Percentiles rank a stretch among this genome's conserved stretches.
Conservation (phyloP, 1,140 invertebrate species). For the Macrotrachela quadricornifera region DNA sequence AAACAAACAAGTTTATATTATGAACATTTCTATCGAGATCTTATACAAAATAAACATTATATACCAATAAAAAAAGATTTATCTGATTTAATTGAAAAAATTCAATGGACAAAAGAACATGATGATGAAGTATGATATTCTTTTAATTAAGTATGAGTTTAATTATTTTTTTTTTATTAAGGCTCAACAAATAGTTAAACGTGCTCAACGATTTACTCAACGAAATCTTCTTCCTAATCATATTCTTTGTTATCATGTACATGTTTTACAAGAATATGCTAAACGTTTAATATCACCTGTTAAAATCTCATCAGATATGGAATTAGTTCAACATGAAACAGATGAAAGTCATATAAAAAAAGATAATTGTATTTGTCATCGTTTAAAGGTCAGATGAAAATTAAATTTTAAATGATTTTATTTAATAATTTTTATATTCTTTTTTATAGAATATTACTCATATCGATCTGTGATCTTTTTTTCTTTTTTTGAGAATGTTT, state of each 20-base stretch:
- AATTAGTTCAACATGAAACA: no score
- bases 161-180: slow-evolving; percentile 13
- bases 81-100: slow-evolving; percentile 51
- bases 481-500: no score
- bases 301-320: background rate
- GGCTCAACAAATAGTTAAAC: slow-evolving; percentile 45
- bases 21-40: slow-evolving; percentile 68
- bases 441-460: background rate
- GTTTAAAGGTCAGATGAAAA: no score
- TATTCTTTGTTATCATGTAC: slow-evolving; percentile 68
- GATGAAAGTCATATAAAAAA: background rate
- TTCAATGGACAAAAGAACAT: slow-evolving; percentile 55
- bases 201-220: slow-evolving; percentile 49
- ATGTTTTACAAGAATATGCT: slow-evolving; percentile 40
- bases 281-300: background rate
- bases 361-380: background rate
- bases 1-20: slow-evolving; percentile 81
- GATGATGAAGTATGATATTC: slow-evolving; percentile 38
- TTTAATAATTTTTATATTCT: background rate
- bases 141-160: background rate
- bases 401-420: background rate
- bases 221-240: slow-evolving; percentile 58
- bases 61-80: slow-evolving; percentile 57
- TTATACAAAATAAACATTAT: slow-evolving; percentile 56
- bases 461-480: no score